Conservation (phyloP, 2,797 vertebrate genomes). For the Acrossocheilus wenchowensis region DNA sequence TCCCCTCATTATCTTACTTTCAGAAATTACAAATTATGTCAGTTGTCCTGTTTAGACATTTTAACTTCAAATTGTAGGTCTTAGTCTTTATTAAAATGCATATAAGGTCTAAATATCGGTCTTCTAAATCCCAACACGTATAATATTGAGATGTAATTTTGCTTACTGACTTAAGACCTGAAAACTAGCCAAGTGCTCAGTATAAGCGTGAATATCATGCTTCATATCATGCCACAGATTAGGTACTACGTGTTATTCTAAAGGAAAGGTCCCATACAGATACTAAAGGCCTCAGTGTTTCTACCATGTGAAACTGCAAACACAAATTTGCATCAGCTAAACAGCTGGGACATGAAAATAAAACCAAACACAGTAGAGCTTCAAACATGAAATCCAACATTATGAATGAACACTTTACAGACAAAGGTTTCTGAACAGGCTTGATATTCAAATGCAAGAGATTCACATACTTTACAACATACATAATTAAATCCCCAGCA, state of each 20-base stretch:
- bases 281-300: slow-evolving; percentile 39
- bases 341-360: slow-evolving; percentile 53
- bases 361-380: slow-evolving; percentile 31
- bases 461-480: slow-evolving; percentile 56
- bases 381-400: slow-evolving; percentile 54
- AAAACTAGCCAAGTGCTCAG: slow-evolving; percentile 55
- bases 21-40: background rate
- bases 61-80: background rate
- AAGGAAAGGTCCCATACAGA: slow-evolving; percentile 9
- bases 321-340: slow-evolving; percentile 10
- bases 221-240: slow-evolving; percentile 41
- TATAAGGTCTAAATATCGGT: background rate
- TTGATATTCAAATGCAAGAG: slow-evolving; percentile 73
- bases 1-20: background rate
- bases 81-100: background rate
- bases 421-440: slow-evolving; percentile 67
- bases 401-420: slow-evolving; percentile 69
- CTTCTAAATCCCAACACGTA: background rate
- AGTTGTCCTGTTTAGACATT: background rate
- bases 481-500: slow-evolving; percentile 38
- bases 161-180: slow-evolving; percentile 5
- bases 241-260: slow-evolving; percentile 1
- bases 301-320: slow-evolving; percentile 43
- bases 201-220: slow-evolving; percentile 21
- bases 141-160: background rate